phyloP scores from a whole-genome alignment of 2,888 invertebrate species.

The Phortica magna region DNA sequence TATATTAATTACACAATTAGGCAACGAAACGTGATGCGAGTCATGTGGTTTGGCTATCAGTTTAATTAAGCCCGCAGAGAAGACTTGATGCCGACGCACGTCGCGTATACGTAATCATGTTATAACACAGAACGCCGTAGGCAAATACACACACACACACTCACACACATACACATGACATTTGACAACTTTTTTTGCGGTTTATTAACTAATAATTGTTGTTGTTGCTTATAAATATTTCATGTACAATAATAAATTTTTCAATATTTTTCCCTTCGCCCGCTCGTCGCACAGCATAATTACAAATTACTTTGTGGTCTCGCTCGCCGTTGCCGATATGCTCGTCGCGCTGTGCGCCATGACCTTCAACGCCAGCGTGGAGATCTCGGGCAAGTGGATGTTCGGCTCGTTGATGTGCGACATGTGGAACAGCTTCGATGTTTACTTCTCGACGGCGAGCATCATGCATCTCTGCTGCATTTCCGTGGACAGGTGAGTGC shows the following conservation, averaged over 20 bases:
- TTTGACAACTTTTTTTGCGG: background rate
- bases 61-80: conserved; percentile 5
- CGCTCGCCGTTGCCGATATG: conserved; percentile 95
- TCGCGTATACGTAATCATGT: conserved; percentile 8
- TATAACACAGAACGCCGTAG: background rate
- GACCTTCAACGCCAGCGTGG: conserved; percentile 95
- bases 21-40: background rate
- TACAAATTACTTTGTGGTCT: conserved; percentile 97
- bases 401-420: conserved; percentile 95
- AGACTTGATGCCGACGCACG: background rate
- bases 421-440: conserved; percentile 95
- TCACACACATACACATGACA: background rate
- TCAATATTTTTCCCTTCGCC: background rate
- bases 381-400: conserved; percentile 90
- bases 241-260: background rate
- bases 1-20: conserved; percentile 17
- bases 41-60: conserved; percentile 14
- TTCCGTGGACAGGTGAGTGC: conserved; percentile 85
- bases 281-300: conserved; percentile 81
- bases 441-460: conserved; percentile 94
- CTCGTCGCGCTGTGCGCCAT: conserved; percentile 94
- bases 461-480: conserved; percentile 97
- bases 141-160: background rate
- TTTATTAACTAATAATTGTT: conserved; percentile 37
- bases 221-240: conserved; percentile 1